Percentiles rank a stretch among this genome's conserved stretches.
Conservation (phyloP, 1,140 invertebrate genomes). For the Wiebesia pumilae region DNA sequence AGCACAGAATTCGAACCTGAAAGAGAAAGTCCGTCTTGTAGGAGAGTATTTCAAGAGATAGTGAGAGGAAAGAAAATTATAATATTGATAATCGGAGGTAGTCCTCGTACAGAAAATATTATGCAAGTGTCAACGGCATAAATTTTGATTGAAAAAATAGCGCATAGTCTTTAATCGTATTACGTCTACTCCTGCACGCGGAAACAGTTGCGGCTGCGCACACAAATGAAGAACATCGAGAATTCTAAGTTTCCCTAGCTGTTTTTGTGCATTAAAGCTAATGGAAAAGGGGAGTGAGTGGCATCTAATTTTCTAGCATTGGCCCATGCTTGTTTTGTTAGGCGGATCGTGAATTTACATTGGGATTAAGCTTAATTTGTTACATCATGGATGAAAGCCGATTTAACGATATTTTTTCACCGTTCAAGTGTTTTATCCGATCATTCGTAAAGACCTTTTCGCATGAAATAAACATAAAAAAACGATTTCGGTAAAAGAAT, state of each 20-base stretch:
- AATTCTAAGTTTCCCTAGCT: constrained; percentile 38
- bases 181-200: neutral
- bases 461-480: neutral
- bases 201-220: neutral
- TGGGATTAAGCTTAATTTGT: constrained; percentile 48
- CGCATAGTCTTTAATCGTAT: constrained; percentile 48
- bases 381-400: constrained; percentile 44
- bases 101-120: constrained; percentile 60
- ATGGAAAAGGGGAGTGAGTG: neutral
- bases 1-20: neutral
- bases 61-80: neutral
- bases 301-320: constrained; percentile 36
- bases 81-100: constrained; percentile 24
- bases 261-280: neutral
- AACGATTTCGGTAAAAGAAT: neutral
- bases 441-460: neutral
- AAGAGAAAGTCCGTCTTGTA: constrained; percentile 37
- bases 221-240: constrained; percentile 19
- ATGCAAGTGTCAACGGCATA: constrained; percentile 59
- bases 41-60: neutral
- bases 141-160: constrained; percentile 64
- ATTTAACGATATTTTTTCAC: constrained; percentile 46
- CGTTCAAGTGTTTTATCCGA: too few species aligned
- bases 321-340: constrained; percentile 41
- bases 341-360: constrained; percentile 53